These are phyloP conservation scores for Drosophila incognita DNA, from an alignment of 2,888 invertebrate species.

Conservation along the genomic window DNA sequence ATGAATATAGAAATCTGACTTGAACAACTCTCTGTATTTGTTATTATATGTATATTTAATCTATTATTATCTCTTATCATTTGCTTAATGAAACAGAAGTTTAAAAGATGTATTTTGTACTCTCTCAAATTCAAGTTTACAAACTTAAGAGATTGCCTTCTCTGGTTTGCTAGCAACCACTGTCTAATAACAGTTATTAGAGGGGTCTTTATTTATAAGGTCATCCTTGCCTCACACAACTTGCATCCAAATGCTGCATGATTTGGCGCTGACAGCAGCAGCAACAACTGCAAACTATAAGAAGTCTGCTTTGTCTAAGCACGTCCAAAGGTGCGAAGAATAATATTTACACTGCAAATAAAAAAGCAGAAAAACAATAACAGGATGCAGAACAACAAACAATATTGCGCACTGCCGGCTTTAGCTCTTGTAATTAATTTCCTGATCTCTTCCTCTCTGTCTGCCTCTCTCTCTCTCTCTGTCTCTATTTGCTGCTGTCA, in stretches of 20 bases:
- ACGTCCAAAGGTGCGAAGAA: conserved; percentile 72
- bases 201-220: conserved; percentile 9
- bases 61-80: no score
- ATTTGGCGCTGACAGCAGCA: conserved; percentile 37
- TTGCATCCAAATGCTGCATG: conserved; percentile 57
- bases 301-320: conserved; percentile 37
- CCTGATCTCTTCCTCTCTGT: conserved; percentile 3
- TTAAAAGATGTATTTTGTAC: rapidly evolving
- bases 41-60: background rate
- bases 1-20: background rate
- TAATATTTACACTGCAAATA: conserved; percentile 67
- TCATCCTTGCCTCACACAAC: conserved; percentile 33
- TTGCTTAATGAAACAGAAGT: background rate
- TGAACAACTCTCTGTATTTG: background rate
- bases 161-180: background rate
- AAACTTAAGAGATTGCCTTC: background rate
- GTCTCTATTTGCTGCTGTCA: conserved; percentile 22
- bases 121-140: rapidly evolving
- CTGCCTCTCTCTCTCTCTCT: background rate
- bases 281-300: conserved; percentile 27
- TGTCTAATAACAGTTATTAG: background rate
- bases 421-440: conserved; percentile 71
- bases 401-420: conserved; percentile 51
- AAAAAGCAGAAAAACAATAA: conserved; percentile 16
- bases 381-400: conserved; percentile 11